phyloP scores from a whole-genome alignment of 2,797 vertebrate species.

The Anas acuta region DNA sequence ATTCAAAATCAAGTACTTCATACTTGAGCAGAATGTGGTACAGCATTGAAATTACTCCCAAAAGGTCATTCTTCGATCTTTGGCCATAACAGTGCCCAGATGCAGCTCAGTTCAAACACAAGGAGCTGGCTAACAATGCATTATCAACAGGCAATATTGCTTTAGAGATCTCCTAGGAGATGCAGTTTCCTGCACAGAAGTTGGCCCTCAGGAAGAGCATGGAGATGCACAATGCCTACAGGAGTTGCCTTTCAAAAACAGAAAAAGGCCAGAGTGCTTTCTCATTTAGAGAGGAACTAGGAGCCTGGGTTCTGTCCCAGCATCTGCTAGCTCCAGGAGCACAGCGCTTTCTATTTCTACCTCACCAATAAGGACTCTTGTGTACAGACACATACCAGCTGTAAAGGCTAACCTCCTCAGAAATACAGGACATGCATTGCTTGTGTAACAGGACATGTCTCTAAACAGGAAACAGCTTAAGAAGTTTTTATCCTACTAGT shows the following conservation, averaged over 20 bases:
- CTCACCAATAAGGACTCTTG: background rate
- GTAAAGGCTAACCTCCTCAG: background rate
- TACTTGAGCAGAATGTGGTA: background rate
- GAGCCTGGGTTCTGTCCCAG: background rate
- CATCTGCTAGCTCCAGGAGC: background rate
- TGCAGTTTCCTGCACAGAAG: background rate
- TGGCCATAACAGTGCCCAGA: background rate
- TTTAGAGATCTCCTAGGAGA: background rate
- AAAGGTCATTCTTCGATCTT: background rate
- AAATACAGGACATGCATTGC: background rate
- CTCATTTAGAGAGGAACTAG: background rate
- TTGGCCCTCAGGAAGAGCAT: background rate
- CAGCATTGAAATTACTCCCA: background rate
- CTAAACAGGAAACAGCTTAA: background rate
- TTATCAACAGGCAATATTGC: background rate
- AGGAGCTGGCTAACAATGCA: background rate
- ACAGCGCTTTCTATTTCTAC: background rate
- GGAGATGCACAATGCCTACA: background rate
- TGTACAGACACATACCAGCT: fast-evolving
- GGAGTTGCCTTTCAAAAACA: background rate
- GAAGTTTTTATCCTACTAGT: fast-evolving
- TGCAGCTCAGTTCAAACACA: background rate
- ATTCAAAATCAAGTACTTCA: background rate
- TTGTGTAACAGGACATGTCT: background rate
- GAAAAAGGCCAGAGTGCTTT: background rate